These are phyloP conservation scores for Steinernema carpocapsae DNA, from an alignment of 2,888 invertebrate genomes.

Conservation along the genomic window DNA sequence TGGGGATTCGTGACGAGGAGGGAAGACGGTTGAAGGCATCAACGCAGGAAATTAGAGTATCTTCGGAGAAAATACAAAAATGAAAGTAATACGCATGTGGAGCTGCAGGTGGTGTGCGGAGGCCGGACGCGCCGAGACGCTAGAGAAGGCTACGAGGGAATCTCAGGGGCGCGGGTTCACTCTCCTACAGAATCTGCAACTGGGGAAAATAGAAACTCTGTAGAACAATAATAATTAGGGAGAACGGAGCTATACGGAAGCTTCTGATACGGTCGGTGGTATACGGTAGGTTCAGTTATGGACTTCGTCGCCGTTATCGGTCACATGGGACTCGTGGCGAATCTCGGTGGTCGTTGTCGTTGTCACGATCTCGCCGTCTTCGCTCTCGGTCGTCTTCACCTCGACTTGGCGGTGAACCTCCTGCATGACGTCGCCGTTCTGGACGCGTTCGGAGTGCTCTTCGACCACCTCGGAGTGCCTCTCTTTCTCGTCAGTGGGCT, in stretches of 20 bases:
- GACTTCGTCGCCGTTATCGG: constrained; percentile 8
- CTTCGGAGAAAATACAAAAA: constrained; percentile 11
- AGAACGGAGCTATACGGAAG: not conserved
- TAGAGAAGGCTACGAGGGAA: too few relatives aligned
- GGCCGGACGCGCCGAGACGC: not conserved
- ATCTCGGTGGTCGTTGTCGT: constrained; percentile 27
- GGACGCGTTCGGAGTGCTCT: not conserved
- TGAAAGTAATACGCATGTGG: constrained; percentile 35
- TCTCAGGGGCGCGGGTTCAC: not conserved
- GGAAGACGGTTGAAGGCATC: constrained; percentile 11
- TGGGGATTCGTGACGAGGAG: not conserved
- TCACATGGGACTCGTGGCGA: constrained; percentile 23
- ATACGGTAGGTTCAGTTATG: not conserved
- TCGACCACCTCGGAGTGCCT: not conserved
- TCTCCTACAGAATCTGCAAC: constrained; percentile 30
- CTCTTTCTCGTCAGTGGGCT: not conserved
- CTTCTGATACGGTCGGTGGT: not conserved
- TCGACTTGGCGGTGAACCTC: constrained; percentile 15
- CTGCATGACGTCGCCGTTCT: constrained; percentile 29
- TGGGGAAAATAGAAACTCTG: constrained; percentile 34
- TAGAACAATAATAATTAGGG: constrained; percentile 19
- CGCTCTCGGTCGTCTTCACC: constrained; percentile 21
- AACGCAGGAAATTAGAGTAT: constrained; percentile 1
- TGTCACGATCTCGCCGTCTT: constrained; percentile 27
- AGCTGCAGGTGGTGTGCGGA: constrained; percentile 32